These are phyloP conservation scores for Chionis minor DNA, from an alignment of 2,113 vertebrate genomes.

Conservation along the genomic window DNA sequence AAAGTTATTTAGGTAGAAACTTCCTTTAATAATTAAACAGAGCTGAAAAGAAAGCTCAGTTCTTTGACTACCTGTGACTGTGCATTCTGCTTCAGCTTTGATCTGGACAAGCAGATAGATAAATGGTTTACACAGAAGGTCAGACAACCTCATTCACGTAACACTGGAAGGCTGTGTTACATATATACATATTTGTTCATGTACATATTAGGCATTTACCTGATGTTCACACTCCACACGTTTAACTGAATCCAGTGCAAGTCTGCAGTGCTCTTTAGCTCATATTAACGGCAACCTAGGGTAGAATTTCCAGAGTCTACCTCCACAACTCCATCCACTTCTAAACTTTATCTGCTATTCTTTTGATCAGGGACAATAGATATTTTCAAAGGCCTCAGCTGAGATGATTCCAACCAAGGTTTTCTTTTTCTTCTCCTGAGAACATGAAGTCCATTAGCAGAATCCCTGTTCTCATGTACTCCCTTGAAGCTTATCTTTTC, in stretches of 20 bases:
- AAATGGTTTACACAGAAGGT: background rate
- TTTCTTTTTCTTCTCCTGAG: background rate
- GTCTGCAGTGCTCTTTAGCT: background rate
- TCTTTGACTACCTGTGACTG: constrained; percentile 3
- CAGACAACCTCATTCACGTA: background rate
- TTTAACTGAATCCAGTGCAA: background rate
- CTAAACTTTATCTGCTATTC: background rate
- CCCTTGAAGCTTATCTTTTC: background rate
- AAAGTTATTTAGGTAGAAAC: background rate
- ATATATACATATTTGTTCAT: background rate
- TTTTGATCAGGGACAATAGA: background rate
- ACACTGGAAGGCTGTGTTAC: background rate
- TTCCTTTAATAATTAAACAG: constrained; percentile 10
- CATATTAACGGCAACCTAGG: background rate
- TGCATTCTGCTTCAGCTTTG: constrained; percentile 1
- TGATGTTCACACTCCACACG: background rate
- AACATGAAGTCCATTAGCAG: background rate
- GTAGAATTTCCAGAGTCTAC: background rate
- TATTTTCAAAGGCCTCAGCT: background rate
- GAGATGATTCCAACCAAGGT: background rate
- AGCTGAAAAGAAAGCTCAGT: background rate
- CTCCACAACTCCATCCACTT: background rate
- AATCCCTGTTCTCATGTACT: background rate
- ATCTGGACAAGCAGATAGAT: background rate
- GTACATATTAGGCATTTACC: background rate